Percentiles rank a stretch among this genome's conserved stretches.
These are phyloP conservation scores for Hemitrygon akajei DNA, from an alignment of 2,797 vertebrate species.

Conservation along the genomic window DNA sequence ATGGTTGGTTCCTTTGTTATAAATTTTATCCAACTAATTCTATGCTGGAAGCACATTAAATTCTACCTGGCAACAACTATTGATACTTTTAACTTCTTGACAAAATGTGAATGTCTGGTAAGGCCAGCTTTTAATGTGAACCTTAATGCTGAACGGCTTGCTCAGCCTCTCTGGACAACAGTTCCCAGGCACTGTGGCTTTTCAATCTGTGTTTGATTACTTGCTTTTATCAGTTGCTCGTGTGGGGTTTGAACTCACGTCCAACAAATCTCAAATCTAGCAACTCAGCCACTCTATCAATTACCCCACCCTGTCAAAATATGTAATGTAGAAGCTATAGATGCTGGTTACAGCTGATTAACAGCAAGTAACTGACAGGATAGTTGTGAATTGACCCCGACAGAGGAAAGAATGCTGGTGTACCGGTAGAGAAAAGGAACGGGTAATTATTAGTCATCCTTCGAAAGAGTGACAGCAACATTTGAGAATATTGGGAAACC, in stretches of 20 bases:
- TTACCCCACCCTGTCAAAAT: background rate
- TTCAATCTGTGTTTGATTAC: too few relatives aligned
- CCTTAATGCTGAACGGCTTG: too few relatives aligned
- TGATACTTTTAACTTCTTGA: too few relatives aligned
- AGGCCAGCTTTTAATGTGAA: too few relatives aligned
- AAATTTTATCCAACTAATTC: background rate
- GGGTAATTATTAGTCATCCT: constrained; percentile 45
- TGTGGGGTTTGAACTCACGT: too few relatives aligned
- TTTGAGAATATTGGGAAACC: background rate
- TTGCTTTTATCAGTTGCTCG: too few relatives aligned
- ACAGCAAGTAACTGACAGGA: constrained; percentile 83
- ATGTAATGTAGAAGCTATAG: background rate
- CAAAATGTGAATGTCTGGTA: too few relatives aligned
- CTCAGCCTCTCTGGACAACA: too few relatives aligned
- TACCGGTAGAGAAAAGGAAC: constrained; percentile 73
- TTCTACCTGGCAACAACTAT: background rate
- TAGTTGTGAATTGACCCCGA: constrained; percentile 93
- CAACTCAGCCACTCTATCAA: too few relatives aligned
- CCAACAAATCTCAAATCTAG: too few relatives aligned
- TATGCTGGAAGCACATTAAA: background rate
- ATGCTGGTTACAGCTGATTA: background rate
- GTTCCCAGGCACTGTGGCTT: too few relatives aligned
- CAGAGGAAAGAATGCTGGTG: constrained; percentile 87
- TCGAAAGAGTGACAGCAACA: background rate
- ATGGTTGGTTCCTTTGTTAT: background rate